Conservation (phyloP, 2,888 invertebrate genomes). For the Listrodromus nycthemerus region DNA sequence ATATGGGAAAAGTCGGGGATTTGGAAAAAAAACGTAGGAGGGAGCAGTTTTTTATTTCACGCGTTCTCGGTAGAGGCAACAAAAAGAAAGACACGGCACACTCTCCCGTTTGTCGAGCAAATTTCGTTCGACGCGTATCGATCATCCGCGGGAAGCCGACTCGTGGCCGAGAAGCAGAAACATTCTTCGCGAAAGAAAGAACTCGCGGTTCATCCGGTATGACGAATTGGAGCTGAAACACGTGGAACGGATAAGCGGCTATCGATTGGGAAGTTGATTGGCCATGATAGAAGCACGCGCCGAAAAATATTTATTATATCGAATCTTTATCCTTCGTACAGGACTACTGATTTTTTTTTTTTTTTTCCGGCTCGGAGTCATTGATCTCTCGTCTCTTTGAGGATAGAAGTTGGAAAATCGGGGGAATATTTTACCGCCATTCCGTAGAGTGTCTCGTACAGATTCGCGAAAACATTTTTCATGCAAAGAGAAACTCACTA, state of each 20-base stretch:
- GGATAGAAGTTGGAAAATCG: background rate
- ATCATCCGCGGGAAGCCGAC: slow-evolving; percentile 3
- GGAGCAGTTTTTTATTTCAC: background rate
- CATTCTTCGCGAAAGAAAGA: slow-evolving; percentile 1
- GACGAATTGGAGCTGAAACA: slow-evolving; percentile 8
- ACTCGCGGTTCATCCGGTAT: background rate
- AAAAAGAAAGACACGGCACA: background rate
- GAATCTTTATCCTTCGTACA: background rate
- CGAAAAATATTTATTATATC: too few species aligned
- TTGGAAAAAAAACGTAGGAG: background rate
- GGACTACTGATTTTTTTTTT: background rate
- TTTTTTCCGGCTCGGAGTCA: background rate
- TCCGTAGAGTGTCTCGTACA: slow-evolving; percentile 1
- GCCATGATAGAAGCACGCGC: background rate
- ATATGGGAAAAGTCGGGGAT: background rate
- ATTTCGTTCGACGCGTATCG: slow-evolving; percentile 10
- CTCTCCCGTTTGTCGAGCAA: background rate
- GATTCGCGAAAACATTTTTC: slow-evolving; percentile 28
- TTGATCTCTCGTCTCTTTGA: background rate
- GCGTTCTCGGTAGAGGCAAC: background rate
- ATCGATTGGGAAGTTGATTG: slow-evolving; percentile 7
- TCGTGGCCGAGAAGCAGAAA: background rate
- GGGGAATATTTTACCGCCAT: background rate
- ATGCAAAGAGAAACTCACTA: slow-evolving; percentile 23
- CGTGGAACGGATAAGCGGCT: background rate